Evolutionary conservation across 2,113 vertebrate genomes (phyloP).

Genomic region (Laticauda laticaudata): DNA sequence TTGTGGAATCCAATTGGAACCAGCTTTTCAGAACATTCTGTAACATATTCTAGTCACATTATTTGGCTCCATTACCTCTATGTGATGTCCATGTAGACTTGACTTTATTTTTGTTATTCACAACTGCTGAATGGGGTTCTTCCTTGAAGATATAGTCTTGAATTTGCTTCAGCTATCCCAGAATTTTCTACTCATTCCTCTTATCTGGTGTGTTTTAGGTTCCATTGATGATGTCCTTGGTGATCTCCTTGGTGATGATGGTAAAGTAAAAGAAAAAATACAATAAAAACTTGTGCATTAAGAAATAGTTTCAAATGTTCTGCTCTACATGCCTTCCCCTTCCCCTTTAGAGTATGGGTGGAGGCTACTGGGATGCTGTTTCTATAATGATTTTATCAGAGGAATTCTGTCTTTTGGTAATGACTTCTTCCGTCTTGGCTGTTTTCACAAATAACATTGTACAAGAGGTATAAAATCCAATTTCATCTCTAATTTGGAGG

Average conservation of each 20-base stretch:
- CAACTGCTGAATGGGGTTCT: not conserved
- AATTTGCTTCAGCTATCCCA: not conserved
- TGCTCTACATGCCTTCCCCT: not conserved
- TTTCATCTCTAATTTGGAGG: not conserved
- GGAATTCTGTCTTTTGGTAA: not conserved
- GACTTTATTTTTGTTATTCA: not conserved
- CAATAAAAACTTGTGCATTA: not conserved
- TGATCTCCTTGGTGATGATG: constrained; percentile 74
- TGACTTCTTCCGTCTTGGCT: not conserved
- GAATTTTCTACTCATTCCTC: not conserved
- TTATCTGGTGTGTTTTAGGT: constrained; percentile 53
- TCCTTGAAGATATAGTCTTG: not conserved
- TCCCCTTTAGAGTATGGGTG: not conserved
- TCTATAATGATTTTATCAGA: not conserved
- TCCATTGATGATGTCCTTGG: constrained; percentile 72
- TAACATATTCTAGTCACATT: not conserved
- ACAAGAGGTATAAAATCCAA: not conserved
- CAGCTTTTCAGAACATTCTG: not conserved
- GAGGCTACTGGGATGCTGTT: not conserved
- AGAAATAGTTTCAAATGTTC: not conserved
- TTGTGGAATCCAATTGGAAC: not conserved
- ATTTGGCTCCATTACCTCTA: not conserved
- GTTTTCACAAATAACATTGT: not conserved
- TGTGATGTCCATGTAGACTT: not conserved
- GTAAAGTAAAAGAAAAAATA: constrained; percentile 59